Conservation (phyloP, 2,797 vertebrate genomes). For the Spea hammondii region DNA sequence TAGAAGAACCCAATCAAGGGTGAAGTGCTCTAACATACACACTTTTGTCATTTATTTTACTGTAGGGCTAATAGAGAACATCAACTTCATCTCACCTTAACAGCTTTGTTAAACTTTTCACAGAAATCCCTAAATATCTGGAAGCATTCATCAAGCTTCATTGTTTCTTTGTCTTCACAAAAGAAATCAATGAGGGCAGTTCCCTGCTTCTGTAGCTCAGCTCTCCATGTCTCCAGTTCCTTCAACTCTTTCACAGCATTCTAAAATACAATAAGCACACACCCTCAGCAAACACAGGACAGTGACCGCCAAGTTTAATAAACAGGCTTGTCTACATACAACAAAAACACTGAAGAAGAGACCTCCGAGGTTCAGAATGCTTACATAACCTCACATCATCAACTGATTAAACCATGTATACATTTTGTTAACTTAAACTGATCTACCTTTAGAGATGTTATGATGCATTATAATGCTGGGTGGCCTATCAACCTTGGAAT, state of each 20-base stretch:
- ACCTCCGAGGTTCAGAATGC: too few species aligned
- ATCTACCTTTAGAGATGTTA: too few species aligned
- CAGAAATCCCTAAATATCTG: conserved; percentile 98
- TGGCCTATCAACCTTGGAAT: too few species aligned
- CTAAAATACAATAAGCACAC: conserved; percentile 62
- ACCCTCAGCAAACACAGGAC: background rate
- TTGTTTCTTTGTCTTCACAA: conserved; percentile 96
- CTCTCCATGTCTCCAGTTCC: conserved; percentile 80
- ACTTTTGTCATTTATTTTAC: too few species aligned
- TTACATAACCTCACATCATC: too few species aligned
- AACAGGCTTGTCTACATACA: background rate
- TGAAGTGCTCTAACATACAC: too few species aligned
- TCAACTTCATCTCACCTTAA: conserved; percentile 75
- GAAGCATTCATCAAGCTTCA: conserved; percentile 95
- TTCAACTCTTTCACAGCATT: conserved; percentile 78
- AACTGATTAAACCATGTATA: too few species aligned
- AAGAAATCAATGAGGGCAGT: conserved; percentile 94
- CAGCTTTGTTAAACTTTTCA: conserved; percentile 89
- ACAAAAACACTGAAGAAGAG: too few species aligned
- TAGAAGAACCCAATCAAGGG: too few species aligned
- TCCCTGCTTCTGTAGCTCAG: conserved; percentile 82
- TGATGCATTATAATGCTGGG: too few species aligned
- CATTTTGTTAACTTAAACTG: too few species aligned
- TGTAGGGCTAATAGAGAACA: background rate
- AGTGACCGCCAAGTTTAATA: background rate